phyloP scores from a whole-genome alignment of 1,140 invertebrate species.

The Temnothorax longispinosus region DNA sequence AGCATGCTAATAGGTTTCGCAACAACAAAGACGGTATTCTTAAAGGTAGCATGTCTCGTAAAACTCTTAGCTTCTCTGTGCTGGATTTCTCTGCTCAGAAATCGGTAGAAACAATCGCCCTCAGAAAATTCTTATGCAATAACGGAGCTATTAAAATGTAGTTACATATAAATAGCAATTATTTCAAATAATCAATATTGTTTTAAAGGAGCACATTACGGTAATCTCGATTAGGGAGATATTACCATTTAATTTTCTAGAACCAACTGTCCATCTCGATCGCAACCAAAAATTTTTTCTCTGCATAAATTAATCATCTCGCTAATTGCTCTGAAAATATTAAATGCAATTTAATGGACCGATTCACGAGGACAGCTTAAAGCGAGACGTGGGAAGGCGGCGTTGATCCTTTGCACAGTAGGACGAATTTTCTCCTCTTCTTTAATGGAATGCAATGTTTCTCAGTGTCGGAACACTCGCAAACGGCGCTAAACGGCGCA shows the following conservation, averaged over 20 bases:
- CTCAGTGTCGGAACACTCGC: not conserved
- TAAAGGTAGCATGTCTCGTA: not conserved
- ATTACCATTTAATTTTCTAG: not conserved
- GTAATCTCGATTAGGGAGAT: not conserved
- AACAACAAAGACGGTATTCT: not conserved
- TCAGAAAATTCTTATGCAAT: not conserved
- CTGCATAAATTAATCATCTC: not conserved
- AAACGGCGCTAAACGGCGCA: conserved; percentile 34
- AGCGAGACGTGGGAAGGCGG: not conserved
- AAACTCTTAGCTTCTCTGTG: not conserved
- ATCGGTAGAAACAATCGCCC: not conserved
- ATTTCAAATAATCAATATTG: not conserved
- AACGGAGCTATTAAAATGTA: not conserved
- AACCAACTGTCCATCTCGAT: not conserved
- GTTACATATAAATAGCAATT: not conserved
- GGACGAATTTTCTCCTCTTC: conserved; percentile 2
- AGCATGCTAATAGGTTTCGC: conserved; percentile 42
- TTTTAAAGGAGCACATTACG: not conserved
- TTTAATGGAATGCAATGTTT: conserved; percentile 39
- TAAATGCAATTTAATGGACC: not conserved
- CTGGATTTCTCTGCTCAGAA: not conserved
- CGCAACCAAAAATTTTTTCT: not conserved
- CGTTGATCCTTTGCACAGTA: not conserved
- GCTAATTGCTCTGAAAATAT: conserved; percentile 20
- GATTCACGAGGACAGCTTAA: not conserved